These are phyloP conservation scores for Cyrtodaria siliqua DNA, from an alignment of 2,888 invertebrate genomes.

Conservation along the genomic window DNA sequence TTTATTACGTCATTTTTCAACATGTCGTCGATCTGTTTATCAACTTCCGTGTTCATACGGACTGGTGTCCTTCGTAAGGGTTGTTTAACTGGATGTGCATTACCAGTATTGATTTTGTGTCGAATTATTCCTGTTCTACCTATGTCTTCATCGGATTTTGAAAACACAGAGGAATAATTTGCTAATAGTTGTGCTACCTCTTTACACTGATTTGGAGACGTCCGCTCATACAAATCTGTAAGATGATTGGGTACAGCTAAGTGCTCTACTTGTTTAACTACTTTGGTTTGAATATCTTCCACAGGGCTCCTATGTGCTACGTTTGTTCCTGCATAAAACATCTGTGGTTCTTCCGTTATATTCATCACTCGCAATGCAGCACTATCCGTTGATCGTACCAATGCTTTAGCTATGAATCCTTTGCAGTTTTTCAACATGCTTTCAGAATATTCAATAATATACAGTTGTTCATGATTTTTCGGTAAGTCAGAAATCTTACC, in stretches of 20 bases:
- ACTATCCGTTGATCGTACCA: not conserved
- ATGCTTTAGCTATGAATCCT: constrained; percentile 3
- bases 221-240: constrained; percentile 13
- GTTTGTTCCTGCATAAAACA: not conserved
- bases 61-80: constrained; percentile 32
- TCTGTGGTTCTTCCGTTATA: not conserved
- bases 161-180: constrained; percentile 26
- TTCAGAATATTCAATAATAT: constrained; percentile 1
- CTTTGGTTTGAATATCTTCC: no score
- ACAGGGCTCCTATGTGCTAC: not conserved
- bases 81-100: constrained; percentile 31
- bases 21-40: constrained; percentile 44
- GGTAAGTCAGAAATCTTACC: not conserved
- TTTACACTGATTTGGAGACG: not conserved
- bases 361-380: constrained; percentile 18
- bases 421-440: not conserved
- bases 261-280: not conserved
- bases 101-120: constrained; percentile 25
- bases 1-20: constrained; percentile 29
- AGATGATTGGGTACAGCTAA: not conserved
- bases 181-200: not conserved
- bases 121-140: constrained; percentile 18
- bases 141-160: constrained; percentile 17
- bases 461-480: not conserved
- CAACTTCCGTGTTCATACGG: constrained; percentile 27